phyloP scores from a whole-genome alignment of 1,140 invertebrate genomes.

The Ruditapes philippinarum region DNA sequence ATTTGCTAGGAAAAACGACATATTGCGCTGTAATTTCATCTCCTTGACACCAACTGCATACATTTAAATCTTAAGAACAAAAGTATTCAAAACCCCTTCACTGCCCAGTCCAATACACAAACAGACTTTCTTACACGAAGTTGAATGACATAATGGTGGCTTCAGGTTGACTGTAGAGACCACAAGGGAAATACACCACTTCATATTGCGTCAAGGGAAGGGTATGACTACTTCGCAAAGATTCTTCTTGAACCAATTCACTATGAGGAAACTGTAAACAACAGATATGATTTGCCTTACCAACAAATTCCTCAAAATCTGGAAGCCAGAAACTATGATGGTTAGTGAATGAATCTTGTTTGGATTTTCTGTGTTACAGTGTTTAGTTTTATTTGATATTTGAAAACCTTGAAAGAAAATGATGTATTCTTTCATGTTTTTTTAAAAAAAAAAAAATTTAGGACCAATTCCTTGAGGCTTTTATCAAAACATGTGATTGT shows the following conservation, averaged over 20 bases:
- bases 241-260: constrained; percentile 90
- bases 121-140: constrained; percentile 90
- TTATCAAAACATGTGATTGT: no score
- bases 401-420: no score
- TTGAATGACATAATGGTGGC: constrained; percentile 91
- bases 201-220: constrained; percentile 87
- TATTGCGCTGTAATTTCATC: constrained; percentile 73
- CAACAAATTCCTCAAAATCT: constrained; percentile 87
- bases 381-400: no score
- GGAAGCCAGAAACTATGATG: constrained; percentile 93
- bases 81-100: constrained; percentile 90
- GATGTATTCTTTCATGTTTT: no score
- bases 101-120: constrained; percentile 90
- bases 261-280: constrained; percentile 72
- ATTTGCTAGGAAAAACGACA: no score
- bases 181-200: constrained; percentile 78
- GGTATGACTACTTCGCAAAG: constrained; percentile 89
- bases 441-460: no score
- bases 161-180: constrained; percentile 77
- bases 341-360: no score
- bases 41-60: constrained; percentile 34
- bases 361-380: no score
- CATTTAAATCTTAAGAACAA: constrained; percentile 75
- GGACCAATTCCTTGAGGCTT: no score
- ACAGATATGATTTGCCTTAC: constrained; percentile 79